Evolutionary conservation across 2,888 invertebrate species (phyloP).

Genomic region (Cheilosia pagana): DNA sequence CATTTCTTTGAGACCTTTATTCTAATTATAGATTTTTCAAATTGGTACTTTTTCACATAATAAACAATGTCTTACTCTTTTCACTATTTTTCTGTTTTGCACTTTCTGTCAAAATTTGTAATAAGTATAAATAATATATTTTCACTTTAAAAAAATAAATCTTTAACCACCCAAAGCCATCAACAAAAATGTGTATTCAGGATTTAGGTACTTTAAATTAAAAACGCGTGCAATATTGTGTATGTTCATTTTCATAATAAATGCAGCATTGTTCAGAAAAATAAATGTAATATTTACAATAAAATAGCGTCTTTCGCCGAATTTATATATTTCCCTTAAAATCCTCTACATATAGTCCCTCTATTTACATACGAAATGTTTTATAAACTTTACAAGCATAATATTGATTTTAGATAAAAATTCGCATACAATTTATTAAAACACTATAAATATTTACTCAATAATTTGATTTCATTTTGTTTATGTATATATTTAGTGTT

Average conservation of each 20-base stretch:
- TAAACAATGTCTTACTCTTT: no score
- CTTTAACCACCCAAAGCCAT: no score
- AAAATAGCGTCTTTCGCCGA: slow-evolving; percentile 5
- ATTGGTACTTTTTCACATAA: no score
- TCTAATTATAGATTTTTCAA: no score
- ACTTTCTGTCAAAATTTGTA: no score
- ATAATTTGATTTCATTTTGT: slow-evolving; percentile 7
- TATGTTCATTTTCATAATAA: neutral
- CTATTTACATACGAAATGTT: slow-evolving; percentile 26
- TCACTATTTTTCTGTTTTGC: no score
- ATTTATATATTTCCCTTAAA: neutral
- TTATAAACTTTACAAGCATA: slow-evolving; percentile 43
- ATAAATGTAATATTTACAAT: slow-evolving; percentile 10
- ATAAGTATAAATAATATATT: no score
- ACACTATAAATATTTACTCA: neutral
- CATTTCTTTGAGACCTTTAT: no score
- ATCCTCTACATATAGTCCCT: neutral
- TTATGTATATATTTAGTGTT: slow-evolving; percentile 19
- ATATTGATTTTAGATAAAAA: slow-evolving; percentile 21
- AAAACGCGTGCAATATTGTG: neutral
- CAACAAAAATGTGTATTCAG: no score
- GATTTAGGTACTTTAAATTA: no score
- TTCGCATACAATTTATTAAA: slow-evolving; percentile 28
- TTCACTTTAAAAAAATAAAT: no score
- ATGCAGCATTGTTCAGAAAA: slow-evolving; percentile 15